Conservation (phyloP, 1,140 invertebrate species). For the Drosophila murphyi region DNA sequence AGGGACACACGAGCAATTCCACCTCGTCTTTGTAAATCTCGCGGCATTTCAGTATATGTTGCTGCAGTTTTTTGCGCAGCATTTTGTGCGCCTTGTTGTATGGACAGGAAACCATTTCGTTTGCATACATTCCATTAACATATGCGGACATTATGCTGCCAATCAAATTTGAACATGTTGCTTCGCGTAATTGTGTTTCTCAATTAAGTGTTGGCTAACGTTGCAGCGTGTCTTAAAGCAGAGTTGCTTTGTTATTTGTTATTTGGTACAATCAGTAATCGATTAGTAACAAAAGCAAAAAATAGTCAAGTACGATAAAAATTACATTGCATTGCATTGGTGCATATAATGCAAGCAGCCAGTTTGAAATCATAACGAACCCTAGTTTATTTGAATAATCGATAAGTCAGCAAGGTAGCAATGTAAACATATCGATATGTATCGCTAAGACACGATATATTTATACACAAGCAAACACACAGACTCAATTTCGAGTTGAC, state of each 20-base stretch:
- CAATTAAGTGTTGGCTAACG: constrained; percentile 17
- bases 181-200: not conserved
- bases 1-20: constrained; percentile 65
- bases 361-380: no score
- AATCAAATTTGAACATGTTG: constrained; percentile 20
- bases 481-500: constrained; percentile 9
- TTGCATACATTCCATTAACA: constrained; percentile 40
- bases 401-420: no score
- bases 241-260: not conserved
- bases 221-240: not conserved
- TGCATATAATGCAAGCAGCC: no score
- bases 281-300: no score
- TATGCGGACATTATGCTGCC: constrained; percentile 4
- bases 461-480: constrained; percentile 24
- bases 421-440: constrained; percentile 9
- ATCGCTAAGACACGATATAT: not conserved
- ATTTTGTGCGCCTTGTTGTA: constrained; percentile 70
- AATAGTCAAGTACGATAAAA: no score
- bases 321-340: no score
- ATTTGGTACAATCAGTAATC: no score
- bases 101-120: constrained; percentile 61
- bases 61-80: constrained; percentile 66
- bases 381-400: no score
- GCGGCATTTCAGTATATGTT: constrained; percentile 65
- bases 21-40: constrained; percentile 58